Evolutionary conservation across 2,888 invertebrate species (phyloP).

Genomic region (Scaptodrosophila latifasciaeformis): DNA sequence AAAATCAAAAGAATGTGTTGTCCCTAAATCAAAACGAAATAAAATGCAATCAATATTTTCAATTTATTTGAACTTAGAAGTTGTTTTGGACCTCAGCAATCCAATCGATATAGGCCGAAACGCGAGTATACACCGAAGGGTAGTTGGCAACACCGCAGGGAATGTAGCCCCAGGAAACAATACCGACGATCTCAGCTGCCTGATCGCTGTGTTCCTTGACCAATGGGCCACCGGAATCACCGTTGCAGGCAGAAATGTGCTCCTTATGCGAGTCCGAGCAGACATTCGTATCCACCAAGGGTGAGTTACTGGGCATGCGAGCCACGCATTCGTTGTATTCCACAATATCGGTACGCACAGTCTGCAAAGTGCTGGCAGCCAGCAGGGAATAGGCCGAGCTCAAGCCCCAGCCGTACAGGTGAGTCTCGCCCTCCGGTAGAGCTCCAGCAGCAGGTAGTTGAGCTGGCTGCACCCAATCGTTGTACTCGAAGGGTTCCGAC

Average conservation of each 20-base stretch:
- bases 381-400: conserved; percentile 45
- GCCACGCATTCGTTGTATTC: conserved; percentile 53
- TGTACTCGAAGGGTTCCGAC: conserved; percentile 58
- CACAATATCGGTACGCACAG: conserved; percentile 61
- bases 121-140: conserved; percentile 76
- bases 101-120: conserved; percentile 75
- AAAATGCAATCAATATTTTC: too few species aligned
- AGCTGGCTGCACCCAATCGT: conserved; percentile 68
- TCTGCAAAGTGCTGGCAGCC: conserved; percentile 60
- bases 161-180: conserved; percentile 77
- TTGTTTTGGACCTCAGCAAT: conserved; percentile 53
- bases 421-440: conserved; percentile 58
- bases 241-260: too few species aligned
- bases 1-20: conserved; percentile 39
- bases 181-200: conserved; percentile 71
- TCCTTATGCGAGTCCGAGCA: conserved; percentile 75
- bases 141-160: conserved; percentile 73
- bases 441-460: conserved; percentile 66
- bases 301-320: conserved; percentile 47
- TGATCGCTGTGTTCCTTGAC: conserved; percentile 48
- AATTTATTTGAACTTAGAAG: too few species aligned
- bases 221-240: conserved; percentile 73
- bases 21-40: too few species aligned
- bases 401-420: conserved; percentile 76
- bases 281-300: conserved; percentile 71